These are phyloP conservation scores for Meda fulgida DNA, from an alignment of 2,797 vertebrate genomes.

Conservation along the genomic window DNA sequence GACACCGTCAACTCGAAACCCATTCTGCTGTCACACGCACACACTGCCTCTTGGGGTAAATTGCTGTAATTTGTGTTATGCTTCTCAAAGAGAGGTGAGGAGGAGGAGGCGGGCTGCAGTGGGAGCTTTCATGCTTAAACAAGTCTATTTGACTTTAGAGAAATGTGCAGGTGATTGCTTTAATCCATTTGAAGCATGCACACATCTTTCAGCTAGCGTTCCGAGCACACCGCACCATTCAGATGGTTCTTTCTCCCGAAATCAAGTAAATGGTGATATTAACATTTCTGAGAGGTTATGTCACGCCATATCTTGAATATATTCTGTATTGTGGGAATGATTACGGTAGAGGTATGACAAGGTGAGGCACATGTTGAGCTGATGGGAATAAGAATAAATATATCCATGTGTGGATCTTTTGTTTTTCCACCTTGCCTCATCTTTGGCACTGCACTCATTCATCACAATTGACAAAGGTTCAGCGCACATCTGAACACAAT, in stretches of 20 bases:
- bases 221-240: background rate
- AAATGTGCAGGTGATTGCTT: constrained; percentile 58
- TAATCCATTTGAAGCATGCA: constrained; percentile 57
- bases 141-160: constrained; percentile 61
- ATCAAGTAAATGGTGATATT: constrained; percentile 1
- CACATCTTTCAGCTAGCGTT: constrained; percentile 28
- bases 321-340: background rate
- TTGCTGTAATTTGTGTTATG: constrained; percentile 71
- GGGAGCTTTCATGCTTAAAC: constrained; percentile 63
- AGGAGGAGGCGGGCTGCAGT: constrained; percentile 52
- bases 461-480: constrained; percentile 38
- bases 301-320: constrained; percentile 20
- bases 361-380: constrained; percentile 25
- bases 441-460: constrained; percentile 32
- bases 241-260: constrained; percentile 18
- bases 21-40: constrained; percentile 68
- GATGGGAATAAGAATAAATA: constrained; percentile 35
- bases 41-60: constrained; percentile 68
- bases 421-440: constrained; percentile 33
- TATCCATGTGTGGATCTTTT: constrained; percentile 35
- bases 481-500: constrained; percentile 42
- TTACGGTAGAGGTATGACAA: constrained; percentile 18
- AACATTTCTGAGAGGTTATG: constrained; percentile 21
- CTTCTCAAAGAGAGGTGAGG: constrained; percentile 62
- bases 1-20: constrained; percentile 70